Base-by-base conservation (phyloP, 2,113 vertebrate genomes). In the Spermophilus dauricus region DNA sequence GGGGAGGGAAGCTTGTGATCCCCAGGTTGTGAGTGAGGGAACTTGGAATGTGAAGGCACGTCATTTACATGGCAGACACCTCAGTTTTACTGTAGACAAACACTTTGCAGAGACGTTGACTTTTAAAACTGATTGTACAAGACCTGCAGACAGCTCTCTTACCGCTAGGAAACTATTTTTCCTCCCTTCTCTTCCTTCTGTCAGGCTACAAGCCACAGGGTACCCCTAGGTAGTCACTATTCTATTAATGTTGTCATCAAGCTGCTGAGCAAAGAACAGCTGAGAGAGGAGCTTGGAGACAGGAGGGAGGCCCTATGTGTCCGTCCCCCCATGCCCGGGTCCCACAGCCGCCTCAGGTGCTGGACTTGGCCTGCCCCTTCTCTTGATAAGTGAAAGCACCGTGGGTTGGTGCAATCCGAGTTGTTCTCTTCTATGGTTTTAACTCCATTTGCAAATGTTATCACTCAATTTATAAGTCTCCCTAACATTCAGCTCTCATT, bases 291-390 rank as follows among this genome's bases (percentile, higher is more conserved):
- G 1, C 17, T 4, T 3, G 34, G 11, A 5, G 20, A 45, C 30
- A 16, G 17, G 17, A 11, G 37, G 2, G 4, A 8, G 28, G 34
- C 70, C 18, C 24, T 11, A 17, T 11, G 39, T 10, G 0, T 8
- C 0, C 17, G 65, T 12, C 28, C 24, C 9, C 1, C 56, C 37
- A 18, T 12, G 2, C 48, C 1, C 34, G 2, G 14, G 17, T 22
- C 34, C 34, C 61, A 1, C 5, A 9, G 24, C 28, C 13, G 45
- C 34, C 34, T 51, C 34, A 22, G 42, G 12, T 16, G 17, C 11
- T 26, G 69, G 39, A 37, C 10, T 48, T 73, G 8, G 30, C 32
- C 39, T 14, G 53, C 4, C 65, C 20, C 72, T 61, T 18, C 2
- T 14, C 56, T 24, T 20, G 22, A 30, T 20, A 14, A 61, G 9